Base-by-base conservation (phyloP, 2,888 invertebrate species). In the Thecophora atra region DNA sequence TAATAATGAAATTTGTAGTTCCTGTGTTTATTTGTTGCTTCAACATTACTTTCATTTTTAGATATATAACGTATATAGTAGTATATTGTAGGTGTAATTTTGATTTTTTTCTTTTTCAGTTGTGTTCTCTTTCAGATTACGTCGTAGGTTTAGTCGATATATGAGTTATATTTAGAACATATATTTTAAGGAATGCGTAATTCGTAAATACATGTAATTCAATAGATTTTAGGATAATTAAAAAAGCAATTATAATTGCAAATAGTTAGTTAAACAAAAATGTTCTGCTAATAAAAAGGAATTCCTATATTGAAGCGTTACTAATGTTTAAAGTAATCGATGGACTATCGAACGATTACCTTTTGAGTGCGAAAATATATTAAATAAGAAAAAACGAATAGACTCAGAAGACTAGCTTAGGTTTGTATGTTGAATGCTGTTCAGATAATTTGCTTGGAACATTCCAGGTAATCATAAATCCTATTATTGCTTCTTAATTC, bases 181-280 rank as follows among this genome's bases (percentile, higher is more conserved):
- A 67, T n/a, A 42, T 11, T 67, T 67, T 54, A 56, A 56, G 67
- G 67, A 67, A 67, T 67, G 67, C 56, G 67, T 67, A 56, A 67
- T 56, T 67, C 37, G 6, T 21, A 64, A 63, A 54, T 42, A 17
- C 21, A 21, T 47, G 64, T 64, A 21, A 17, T 64, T 24, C n/a
- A 30, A 30, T 26, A 30, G 26, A n/a, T 60, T 28, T 58, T 30
- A 28, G 30, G 28, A 15, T n/a, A 60, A 30, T 60, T 15, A 28
- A 60, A 30, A 30, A 60, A 3, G n/a, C 26, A 21, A 15, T 19
- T 30, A 30, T 30, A 4, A 30, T 6, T 30, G 4, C 5, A 6
- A 30, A 8, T 56, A 26, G 26, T 56, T 21, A 24, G 56, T 21
- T 13, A 21, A 21, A 56, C 21, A 26, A 26, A 56, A 54, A 21